Evolutionary conservation across 2,113 vertebrate genomes (phyloP).

Genomic region (Antechinus flavipes): DNA sequence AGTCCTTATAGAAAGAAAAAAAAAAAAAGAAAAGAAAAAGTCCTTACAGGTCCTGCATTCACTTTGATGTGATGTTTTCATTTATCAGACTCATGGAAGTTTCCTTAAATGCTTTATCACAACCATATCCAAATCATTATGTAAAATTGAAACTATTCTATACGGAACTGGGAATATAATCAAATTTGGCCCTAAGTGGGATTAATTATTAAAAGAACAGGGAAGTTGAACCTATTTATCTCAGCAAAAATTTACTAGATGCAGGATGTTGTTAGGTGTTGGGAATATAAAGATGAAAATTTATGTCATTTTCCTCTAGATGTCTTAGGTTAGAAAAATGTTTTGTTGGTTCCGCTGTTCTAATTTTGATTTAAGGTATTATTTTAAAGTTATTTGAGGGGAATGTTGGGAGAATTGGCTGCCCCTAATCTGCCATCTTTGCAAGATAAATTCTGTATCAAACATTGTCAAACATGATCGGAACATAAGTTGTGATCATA

Average conservation of each 20-base stretch:
- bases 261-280: fast-evolving
- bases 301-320: neutral
- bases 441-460: neutral
- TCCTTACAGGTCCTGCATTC: neutral
- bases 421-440: neutral
- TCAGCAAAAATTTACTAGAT: neutral
- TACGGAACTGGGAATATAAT: conserved; percentile 25
- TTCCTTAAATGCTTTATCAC: neutral
- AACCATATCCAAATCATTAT: neutral
- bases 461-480: neutral
- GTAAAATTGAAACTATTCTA: neutral
- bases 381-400: neutral
- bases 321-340: neutral
- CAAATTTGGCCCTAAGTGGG: neutral
- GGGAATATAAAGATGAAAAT: neutral
- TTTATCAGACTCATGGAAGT: conserved; percentile 10
- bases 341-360: neutral
- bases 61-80: neutral
- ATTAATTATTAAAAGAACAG: conserved; percentile 9
- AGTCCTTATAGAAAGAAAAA: too few relatives aligned
- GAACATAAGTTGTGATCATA: too few relatives aligned
- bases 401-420: neutral
- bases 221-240: neutral
- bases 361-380: neutral
- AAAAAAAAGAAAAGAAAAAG: neutral